These are phyloP conservation scores for Metalampra italica DNA, from an alignment of 2,888 invertebrate species.

Conservation along the genomic window DNA sequence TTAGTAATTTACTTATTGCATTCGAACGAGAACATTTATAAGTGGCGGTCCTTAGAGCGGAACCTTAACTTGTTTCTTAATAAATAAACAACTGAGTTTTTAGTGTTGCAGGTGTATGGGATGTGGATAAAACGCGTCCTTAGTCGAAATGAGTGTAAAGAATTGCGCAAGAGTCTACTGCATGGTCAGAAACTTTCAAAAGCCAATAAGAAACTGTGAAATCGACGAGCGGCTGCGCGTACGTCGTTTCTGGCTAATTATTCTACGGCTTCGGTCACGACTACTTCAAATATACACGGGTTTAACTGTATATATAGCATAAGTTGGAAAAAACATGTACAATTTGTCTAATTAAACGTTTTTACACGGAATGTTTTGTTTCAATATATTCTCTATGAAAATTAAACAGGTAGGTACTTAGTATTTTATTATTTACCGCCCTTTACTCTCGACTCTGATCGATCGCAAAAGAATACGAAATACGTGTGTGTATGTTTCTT, in stretches of 20 bases:
- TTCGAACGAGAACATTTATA: neutral
- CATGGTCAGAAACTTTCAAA: slow-evolving; percentile 61
- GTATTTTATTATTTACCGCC: no score
- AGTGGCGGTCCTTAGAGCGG: slow-evolving; percentile 16
- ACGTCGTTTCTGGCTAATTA: slow-evolving; percentile 62
- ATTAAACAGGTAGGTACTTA: no score
- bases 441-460: no score
- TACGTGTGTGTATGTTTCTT: no score
- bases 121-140: slow-evolving; percentile 32
- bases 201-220: slow-evolving; percentile 66
- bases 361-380: slow-evolving; percentile 4
- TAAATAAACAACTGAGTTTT: slow-evolving; percentile 39
- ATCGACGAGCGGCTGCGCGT: slow-evolving; percentile 48
- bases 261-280: slow-evolving; percentile 61
- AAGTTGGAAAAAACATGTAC: slow-evolving; percentile 27
- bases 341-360: slow-evolving; percentile 24
- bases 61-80: slow-evolving; percentile 40
- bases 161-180: slow-evolving; percentile 42
- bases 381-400: no score
- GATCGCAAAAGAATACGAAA: no score
- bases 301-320: slow-evolving; percentile 24
- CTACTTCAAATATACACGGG: slow-evolving; percentile 42
- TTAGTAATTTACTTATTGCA: neutral
- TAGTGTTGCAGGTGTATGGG: slow-evolving; percentile 39
- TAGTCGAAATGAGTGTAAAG: slow-evolving; percentile 34